Base-by-base conservation (phyloP, 2,888 invertebrate genomes). In the Criorhina ranunculi region DNA sequence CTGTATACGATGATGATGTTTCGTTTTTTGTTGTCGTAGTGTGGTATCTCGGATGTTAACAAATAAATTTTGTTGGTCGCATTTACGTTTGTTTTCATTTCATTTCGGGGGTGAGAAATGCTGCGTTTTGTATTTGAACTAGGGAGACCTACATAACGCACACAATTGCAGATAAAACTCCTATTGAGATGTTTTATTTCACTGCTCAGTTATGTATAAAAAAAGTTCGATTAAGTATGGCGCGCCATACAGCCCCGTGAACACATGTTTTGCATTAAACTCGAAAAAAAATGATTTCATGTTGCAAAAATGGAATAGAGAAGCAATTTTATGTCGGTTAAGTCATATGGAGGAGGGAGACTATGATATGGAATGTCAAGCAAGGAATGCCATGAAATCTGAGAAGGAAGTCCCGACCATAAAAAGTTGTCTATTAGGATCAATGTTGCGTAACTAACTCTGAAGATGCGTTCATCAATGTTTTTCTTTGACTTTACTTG, bases 191-290 rank as follows among this genome's bases (percentile, higher is more conserved):
- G 4, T 51, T 29, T 35, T 0, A 19, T 9, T 19, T 12, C 15
- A n/a, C 12, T 49, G 7, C 29, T 35, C 35, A 64, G 5, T 15
- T 5, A 51, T n/a, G 9, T 33, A 44, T 35, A 7, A 35, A 35
- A 49, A 37, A 37, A 49, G 33, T 51, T 49, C 37, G 11, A 37
- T 37, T 29, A 51, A n/a, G n/a, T 17, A 31, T 51, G 24, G 12
- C 40, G 35, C 37, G 37, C 40, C 62, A 42, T 15, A 31, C 51
- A 42, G 42, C 42, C 29, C 15, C 60, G 11, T 8, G 35, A 42
- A 60, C 82, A 83, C 60, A 78, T 83, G 82, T 78, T 83, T 44
- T 60, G 40, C 72, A 78, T 78, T 73, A 83, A 29, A n/a, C n/a
- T n/a, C 66, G 33, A 37, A 19, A 51, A 83, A 37, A 19, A 51